These are phyloP conservation scores for Trichoplusia ni DNA, from an alignment of 1,140 invertebrate genomes.

Conservation along the genomic window DNA sequence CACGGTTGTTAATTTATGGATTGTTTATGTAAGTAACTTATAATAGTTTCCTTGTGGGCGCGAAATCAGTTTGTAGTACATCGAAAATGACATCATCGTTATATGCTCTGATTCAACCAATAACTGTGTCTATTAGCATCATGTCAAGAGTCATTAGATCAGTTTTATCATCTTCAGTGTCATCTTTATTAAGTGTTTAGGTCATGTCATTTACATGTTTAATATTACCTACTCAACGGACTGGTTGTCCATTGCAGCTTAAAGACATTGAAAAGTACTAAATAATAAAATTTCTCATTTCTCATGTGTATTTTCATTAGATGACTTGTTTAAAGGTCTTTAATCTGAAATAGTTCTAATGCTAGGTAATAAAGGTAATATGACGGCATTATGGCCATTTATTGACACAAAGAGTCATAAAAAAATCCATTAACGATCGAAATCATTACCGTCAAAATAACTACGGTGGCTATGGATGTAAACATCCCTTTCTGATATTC, in stretches of 20 bases:
- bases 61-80: constrained; percentile 15
- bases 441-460: constrained; percentile 41
- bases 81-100: constrained; percentile 39
- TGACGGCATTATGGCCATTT: neutral
- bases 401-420: constrained; percentile 33
- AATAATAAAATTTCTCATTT: no score
- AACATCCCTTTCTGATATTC: constrained; percentile 43
- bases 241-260: no score
- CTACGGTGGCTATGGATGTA: constrained; percentile 36
- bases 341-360: neutral
- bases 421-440: constrained; percentile 42
- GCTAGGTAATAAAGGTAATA: neutral
- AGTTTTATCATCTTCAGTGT: constrained; percentile 14
- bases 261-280: neutral
- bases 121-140: constrained; percentile 23
- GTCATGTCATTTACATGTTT: no score
- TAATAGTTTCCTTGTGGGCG: constrained; percentile 12
- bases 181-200: constrained; percentile 4
- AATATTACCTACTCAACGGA: no score
- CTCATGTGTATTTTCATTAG: no score
- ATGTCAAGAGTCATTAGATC: constrained; percentile 33
- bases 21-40: constrained; percentile 10
- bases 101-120: constrained; percentile 41
- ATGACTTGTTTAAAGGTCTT: no score
- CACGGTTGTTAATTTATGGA: neutral